Base-by-base conservation (phyloP, 1,140 invertebrate species). In the Diorhabda sublineata region DNA sequence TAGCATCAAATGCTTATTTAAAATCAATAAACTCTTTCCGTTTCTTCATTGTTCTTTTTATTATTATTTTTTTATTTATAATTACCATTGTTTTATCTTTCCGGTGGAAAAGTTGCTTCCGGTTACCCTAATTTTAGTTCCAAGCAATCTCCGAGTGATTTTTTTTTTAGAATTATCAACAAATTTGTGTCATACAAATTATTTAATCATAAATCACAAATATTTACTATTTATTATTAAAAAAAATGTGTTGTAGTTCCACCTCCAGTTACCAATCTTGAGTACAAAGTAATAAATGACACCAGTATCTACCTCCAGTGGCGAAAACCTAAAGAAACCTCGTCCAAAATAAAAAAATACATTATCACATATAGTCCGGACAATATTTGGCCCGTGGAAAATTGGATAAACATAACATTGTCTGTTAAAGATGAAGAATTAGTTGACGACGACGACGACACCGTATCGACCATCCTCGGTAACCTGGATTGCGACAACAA, bases 401-500 rank as follows among this genome's bases (percentile, higher is more conserved):
- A 76, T 57, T 74, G 76, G 72, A 66, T 73, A 6, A 71, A 71
- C 9, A 61, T 64, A 42, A 73, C 69, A 4, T 66, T 77, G 11
- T 58, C 71, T 42, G 64, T 45, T 58, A 63, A 58, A 65, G 47
- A 58, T 42, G 45, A 64, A 52, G 47, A 52, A 4, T n/a, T 52
- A 52, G 6, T n/a, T 6, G 47, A 52, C 4, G 47, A 58, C 9
- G 45, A 26, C 26, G 26, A 26, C 68, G 68, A 64, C 3, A 45
- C 52, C 7, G 67, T 76, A 9, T 77, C 79, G 3, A 76, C 77
- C 0, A 74, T 78, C 71, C 72, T 87, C 59, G 79, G 79, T 7
- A 81, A 79, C 47, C 75, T 88, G 44, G 58, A 81, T 8, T 77
- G 82, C 2, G 83, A 84, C 26, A 82, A 81, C 60, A 74, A 79